Base-by-base conservation (phyloP, 2,888 invertebrate genomes). In the Malthinus seriepunctatus region DNA sequence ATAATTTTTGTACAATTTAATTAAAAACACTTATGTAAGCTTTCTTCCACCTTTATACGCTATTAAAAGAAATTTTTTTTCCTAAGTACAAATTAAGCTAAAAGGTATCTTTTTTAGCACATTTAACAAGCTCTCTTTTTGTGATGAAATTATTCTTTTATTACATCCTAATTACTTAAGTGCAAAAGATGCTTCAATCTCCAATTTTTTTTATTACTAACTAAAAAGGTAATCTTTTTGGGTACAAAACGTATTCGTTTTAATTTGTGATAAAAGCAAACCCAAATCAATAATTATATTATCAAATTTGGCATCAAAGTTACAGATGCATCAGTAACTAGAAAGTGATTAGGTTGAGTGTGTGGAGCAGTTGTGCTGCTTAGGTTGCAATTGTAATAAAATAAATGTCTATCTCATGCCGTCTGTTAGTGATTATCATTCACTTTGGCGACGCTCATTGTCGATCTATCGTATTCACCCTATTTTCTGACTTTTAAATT, bases 381-480 rank as follows among this genome's bases (percentile, higher is more conserved):
- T 62, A 63, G 67, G 56, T 65, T 67, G 70, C 70, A 69, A 74
- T 71, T 68, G 72, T 70, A 72, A 74, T 74, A 73, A 74, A 74
- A 73, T 73, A 74, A 73, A 75, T 73, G 75, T 73, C 70, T 68
- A 69, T 73, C 73, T 71, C 69, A 69, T 71, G 71, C 69, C 69
- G 67, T 69, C 68, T 67, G 68, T 67, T 67, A 67, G 69, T 70
- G 71, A 72, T 73, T 71, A 72, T 71, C 66, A 72, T 72, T 72
- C 73, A 69, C 72, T 73, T 72, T 71, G 56, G 53, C 62, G 59
- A 57, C 57, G 50, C 34, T 59, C 62, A 56, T 62, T 61, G 57
- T 61, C 56, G 49, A 53, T 52, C 46, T 56, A 48, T 56, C 37
- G 39, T 12, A 44, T 51, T 58, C 53, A 50, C 52, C 60, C 57